A percentile compares a stretch with the other conserved stretches of the same genome.
phyloP scores from a whole-genome alignment of 2,797 vertebrate genomes.

The Sebastes elongatus region DNA sequence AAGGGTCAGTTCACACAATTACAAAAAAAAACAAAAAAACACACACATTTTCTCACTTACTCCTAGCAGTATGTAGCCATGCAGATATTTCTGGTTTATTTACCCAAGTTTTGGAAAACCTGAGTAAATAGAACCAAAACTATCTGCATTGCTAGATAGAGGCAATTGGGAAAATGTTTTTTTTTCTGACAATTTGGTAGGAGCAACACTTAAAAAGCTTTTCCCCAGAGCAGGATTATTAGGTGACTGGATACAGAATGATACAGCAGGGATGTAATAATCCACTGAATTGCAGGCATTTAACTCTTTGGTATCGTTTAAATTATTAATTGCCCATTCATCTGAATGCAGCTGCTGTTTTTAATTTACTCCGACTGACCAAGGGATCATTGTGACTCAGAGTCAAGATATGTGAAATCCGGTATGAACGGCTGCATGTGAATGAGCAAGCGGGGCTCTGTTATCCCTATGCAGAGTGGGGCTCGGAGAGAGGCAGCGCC shows the following conservation, averaged over 20 bases:
- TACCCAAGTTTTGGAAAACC: neutral
- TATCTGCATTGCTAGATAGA: neutral
- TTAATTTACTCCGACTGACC: slow-evolving; percentile 47
- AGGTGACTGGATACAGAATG: neutral
- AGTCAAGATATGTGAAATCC: slow-evolving; percentile 62
- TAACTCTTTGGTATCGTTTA: slow-evolving; percentile 15
- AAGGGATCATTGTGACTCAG: slow-evolving; percentile 34
- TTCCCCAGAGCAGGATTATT: neutral
- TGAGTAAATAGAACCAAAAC: neutral
- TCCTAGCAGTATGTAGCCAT: neutral
- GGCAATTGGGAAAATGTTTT: neutral
- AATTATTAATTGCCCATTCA: slow-evolving; percentile 53
- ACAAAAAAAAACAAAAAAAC: neutral
- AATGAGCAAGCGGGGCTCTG: slow-evolving; percentile 58
- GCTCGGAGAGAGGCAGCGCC: slow-evolving; percentile 58
- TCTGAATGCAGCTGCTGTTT: slow-evolving; percentile 62
- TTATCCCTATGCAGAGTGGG: slow-evolving; percentile 61
- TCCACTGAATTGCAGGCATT: slow-evolving; percentile 23
- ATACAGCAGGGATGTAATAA: slow-evolving; percentile 3
- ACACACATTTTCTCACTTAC: neutral
- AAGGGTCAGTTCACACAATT: no score
- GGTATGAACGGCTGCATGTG: slow-evolving; percentile 60
- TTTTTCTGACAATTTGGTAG: neutral
- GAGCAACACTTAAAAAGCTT: neutral
- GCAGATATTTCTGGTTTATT: slow-evolving; percentile 3